Conservation (phyloP, 1,140 invertebrate genomes). For the Battus philenor region DNA sequence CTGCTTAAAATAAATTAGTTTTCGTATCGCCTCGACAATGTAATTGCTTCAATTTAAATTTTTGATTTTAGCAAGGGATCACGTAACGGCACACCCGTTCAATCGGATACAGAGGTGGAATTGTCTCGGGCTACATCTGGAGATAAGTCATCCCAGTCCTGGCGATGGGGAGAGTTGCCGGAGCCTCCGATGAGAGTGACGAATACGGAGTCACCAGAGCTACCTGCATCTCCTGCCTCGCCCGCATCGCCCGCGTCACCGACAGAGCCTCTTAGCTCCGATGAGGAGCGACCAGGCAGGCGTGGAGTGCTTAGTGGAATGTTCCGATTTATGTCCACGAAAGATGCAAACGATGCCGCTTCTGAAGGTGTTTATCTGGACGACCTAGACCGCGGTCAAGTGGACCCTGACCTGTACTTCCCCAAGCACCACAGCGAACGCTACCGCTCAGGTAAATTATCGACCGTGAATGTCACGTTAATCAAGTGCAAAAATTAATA, state of each 20-base stretch:
- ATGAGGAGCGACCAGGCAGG: conserved; percentile 51
- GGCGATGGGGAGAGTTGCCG: conserved; percentile 98
- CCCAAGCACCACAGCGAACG: conserved; percentile 74
- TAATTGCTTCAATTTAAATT: no score
- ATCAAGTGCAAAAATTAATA: neutral
- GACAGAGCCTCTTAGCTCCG: conserved; percentile 59
- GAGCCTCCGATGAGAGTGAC: conserved; percentile 65
- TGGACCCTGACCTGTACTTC: conserved; percentile 96
- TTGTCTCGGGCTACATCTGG: conserved; percentile 80
- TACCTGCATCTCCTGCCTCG: conserved; percentile 37
- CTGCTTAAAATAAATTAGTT: no score
- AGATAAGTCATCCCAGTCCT: conserved; percentile 81
- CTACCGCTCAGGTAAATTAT: conserved; percentile 44
- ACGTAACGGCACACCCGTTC: conserved; percentile 87
- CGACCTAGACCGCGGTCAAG: conserved; percentile 90
- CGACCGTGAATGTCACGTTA: neutral
- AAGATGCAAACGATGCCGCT: conserved; percentile 77
- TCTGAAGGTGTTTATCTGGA: conserved; percentile 94
- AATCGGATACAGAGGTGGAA: conserved; percentile 96
- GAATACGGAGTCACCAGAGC: conserved; percentile 26
- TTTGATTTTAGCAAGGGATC: conserved; percentile 72
- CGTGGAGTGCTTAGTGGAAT: conserved; percentile 87
- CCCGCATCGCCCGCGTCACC: conserved; percentile 45
- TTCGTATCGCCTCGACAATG: no score
- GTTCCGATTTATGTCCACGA: conserved; percentile 93